Base-by-base conservation (phyloP, 2,797 vertebrate species). In the Danio kyathit region DNA sequence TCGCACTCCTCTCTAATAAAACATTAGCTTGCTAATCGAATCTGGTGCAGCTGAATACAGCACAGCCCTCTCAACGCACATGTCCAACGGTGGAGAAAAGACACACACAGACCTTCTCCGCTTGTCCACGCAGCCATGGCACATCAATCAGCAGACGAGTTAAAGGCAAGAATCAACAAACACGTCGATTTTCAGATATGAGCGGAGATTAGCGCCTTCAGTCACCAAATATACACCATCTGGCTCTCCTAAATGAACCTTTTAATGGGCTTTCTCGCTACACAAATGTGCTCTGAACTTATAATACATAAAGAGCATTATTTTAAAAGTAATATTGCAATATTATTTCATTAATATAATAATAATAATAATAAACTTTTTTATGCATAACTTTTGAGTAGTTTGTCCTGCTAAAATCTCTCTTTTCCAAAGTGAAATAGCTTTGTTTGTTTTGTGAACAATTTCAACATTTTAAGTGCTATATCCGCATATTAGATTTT, bases 1-100 rank as follows among this genome's bases (percentile, higher is more conserved):
- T 79, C 59, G 51, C 81, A 76, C 78, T 84, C 78, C 85, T 84
- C 81, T 86, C 85, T 86, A 88, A 87, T 89, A 87, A 90, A 87
- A 90, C 88, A 86, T 85, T 88, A 85, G 86, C 75, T 63, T 70
- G 77, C 87, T 88, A 89, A 87, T 90, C 82, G 82, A 90, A 87
- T 86, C 64, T 80, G 74, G 86, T 85, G 83, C 80, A 86, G 86
- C 80, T 85, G 85, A 87, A 79, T 83, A 76, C 81, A 72, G 69
- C 44, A 74, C 61, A 84, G 70, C 70, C 70, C 57, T 78, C 76
- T 80, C 76, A 84, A 74, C 63, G 70, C 78, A 84, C 83, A 64
- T 73, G 72, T 77, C 74, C 61, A 41, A 76, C 46, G 19, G 77
- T 21, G 29, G 63, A 67, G 64, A 43, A 69, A 70, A 17, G 11